These are phyloP conservation scores for Yponomeuta malinellus DNA, from an alignment of 2,888 invertebrate genomes.

Conservation along the genomic window DNA sequence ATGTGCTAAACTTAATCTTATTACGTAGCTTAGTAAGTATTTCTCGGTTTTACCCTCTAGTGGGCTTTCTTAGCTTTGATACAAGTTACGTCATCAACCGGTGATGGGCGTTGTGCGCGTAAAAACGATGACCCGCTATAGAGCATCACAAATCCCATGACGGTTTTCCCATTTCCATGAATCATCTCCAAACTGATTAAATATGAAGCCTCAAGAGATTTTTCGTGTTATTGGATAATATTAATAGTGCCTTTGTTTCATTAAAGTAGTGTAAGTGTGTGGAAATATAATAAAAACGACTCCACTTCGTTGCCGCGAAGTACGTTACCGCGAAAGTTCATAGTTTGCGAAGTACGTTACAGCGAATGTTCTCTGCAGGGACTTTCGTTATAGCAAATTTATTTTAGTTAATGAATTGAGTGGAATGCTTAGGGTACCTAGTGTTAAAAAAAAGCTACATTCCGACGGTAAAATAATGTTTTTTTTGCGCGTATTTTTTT, in stretches of 20 bases:
- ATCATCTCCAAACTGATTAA: background rate
- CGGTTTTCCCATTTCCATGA: background rate
- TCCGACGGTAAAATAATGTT: too few relatives aligned
- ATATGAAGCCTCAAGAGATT: background rate
- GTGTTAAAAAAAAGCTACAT: too few relatives aligned
- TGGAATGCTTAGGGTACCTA: too few relatives aligned
- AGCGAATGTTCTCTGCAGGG: too few relatives aligned
- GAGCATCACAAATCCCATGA: background rate
- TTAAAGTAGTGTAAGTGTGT: too few relatives aligned
- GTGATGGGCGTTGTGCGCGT: background rate
- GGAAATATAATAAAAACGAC: too few relatives aligned
- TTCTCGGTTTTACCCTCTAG: background rate
- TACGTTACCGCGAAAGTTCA: too few relatives aligned
- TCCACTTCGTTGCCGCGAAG: too few relatives aligned
- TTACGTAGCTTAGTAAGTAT: constrained; percentile 13
- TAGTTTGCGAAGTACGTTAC: too few relatives aligned
- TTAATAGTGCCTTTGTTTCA: background rate
- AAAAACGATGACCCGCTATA: background rate
- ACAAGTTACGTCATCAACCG: background rate
- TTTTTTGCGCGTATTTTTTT: too few relatives aligned
- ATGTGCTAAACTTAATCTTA: background rate
- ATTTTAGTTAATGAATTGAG: too few relatives aligned
- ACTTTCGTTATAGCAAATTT: too few relatives aligned
- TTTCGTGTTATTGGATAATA: background rate
- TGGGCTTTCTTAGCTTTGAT: background rate